Conservation (phyloP, 2,113 vertebrate genomes). For the Lethenteron reissneri region DNA sequence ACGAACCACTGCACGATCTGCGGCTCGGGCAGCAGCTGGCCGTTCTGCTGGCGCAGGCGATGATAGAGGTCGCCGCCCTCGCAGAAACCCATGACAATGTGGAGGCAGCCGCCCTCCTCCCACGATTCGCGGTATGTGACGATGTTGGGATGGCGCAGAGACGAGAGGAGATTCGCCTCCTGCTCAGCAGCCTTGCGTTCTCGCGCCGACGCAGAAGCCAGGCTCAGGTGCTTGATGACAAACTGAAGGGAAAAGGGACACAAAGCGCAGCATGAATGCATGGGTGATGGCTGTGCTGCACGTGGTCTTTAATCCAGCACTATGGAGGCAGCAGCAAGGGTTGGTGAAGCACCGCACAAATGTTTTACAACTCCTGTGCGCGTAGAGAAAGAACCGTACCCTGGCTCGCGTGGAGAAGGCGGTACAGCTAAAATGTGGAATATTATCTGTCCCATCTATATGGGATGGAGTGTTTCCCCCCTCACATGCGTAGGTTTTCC, state of each 20-base stretch:
- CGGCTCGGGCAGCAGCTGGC: slow-evolving; percentile 54
- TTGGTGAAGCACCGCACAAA: too few relatives aligned
- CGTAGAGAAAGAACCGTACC: too few relatives aligned
- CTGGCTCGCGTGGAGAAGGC: too few relatives aligned
- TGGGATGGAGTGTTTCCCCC: too few relatives aligned
- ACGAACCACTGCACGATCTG: slow-evolving; percentile 97
- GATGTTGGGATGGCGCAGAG: slow-evolving; percentile 75
- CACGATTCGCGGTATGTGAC: slow-evolving; percentile 87
- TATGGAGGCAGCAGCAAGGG: too few relatives aligned
- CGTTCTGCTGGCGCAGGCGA: slow-evolving; percentile 68
- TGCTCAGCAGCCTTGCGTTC: slow-evolving; percentile 68
- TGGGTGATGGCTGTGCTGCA: too few relatives aligned
- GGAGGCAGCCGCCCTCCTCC: slow-evolving; percentile 64
- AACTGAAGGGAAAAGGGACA: slow-evolving; percentile 29
- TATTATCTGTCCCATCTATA: too few relatives aligned
- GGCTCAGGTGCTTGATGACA: slow-evolving; percentile 79
- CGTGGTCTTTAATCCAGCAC: too few relatives aligned
- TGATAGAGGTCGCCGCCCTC: slow-evolving; percentile 90
- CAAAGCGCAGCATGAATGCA: too few relatives aligned
- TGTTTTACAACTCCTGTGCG: too few relatives aligned
- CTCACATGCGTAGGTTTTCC: too few relatives aligned
- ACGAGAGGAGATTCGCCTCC: slow-evolving; percentile 73
- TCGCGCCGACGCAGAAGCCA: slow-evolving; percentile 43
- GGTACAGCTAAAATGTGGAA: too few relatives aligned
- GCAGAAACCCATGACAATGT: slow-evolving; percentile 91